Evolutionary conservation across 1,140 invertebrate species (phyloP), one percentile per base, ranked within the genome.

Genomic region (Euglossa dilemma): DNA sequence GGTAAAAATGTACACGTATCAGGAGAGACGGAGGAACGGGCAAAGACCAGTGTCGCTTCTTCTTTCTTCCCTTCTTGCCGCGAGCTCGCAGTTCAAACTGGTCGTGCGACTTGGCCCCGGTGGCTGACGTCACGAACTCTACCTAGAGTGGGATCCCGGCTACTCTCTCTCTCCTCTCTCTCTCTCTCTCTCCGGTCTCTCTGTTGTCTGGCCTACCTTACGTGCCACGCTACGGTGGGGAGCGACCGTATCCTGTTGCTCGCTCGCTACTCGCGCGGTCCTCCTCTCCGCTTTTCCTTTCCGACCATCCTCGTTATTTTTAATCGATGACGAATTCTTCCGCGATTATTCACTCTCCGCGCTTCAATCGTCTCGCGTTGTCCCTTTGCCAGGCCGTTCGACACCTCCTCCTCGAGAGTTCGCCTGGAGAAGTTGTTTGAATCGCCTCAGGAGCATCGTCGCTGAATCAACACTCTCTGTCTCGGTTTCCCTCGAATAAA

Each of bases 121-220:
- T 61, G 87, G 73, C 89, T 92, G 91, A 93, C 92, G 92, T 93
- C 92, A 93, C 86, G 85, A 64, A 85, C 86, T 88, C 85, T 87
- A 87, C 87, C 84, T 87, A 90, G 89, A 92, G 91, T 92, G 92
- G 91, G 92, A 91, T 90, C 80, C 85, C 90, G 73, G 89, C 84
- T 87, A 85, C 87, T 91, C 91, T 88, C 72, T 78, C 78, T 90
- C 52, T 50, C 72, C 56, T 54, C 87, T 91, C 91, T 88, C 72
- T 78, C 78, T 90, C 52, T n/a, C n/a, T n/a, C n/a, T n/a, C n/a
- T n/a, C n/a, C n/a, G n/a, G 25, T 54, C 66, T 84, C 82, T 87
- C 85, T 83, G 64, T 61, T 57, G 71, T 66, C 66, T 87, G 52
- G 76, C 56, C 36, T 67, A 84, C 70, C 74, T 80, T 52, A 28